Evolutionary conservation across 2,888 invertebrate species (phyloP).

Genomic region (Hypolimnas misippus): DNA sequence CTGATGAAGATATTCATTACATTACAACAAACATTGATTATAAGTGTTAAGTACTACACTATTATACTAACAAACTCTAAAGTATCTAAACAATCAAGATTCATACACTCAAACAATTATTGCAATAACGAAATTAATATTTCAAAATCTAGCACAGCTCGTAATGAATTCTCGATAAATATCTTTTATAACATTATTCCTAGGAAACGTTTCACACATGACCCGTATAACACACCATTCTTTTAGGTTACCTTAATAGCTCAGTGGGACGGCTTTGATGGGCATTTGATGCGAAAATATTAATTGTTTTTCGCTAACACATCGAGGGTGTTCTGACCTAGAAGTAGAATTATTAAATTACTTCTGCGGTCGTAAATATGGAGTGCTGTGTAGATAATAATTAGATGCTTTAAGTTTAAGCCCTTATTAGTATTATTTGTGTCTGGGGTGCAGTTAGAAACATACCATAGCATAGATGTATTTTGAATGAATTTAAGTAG

Average conservation of each 20-base stretch:
- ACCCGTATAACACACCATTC: constrained; percentile 29
- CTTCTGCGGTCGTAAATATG: not conserved
- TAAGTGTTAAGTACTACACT: too few species aligned
- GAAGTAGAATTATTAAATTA: constrained; percentile 1
- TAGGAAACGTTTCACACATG: constrained; percentile 22
- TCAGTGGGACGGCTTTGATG: constrained; percentile 27
- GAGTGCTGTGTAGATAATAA: not conserved
- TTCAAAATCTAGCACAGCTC: constrained; percentile 17
- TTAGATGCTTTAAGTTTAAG: not conserved
- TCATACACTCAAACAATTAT: too few species aligned
- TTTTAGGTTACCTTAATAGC: constrained; percentile 35
- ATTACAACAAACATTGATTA: too few species aligned
- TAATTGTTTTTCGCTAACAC: constrained; percentile 14
- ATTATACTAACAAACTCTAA: too few species aligned
- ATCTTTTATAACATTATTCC: constrained; percentile 18
- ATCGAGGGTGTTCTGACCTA: constrained; percentile 7
- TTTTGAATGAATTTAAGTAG: too few species aligned
- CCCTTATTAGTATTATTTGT: too few species aligned
- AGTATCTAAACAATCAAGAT: too few species aligned
- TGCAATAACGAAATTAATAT: not conserved
- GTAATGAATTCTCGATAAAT: not conserved
- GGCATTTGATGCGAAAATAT: constrained; percentile 21
- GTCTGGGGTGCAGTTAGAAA: too few species aligned
- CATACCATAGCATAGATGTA: too few species aligned
- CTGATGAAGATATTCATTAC: too few species aligned